A percentile compares a stretch with the other conserved stretches of the same genome.
These are phyloP conservation scores for Xiphydria camelus DNA, from an alignment of 2,888 invertebrate species.

Conservation along the genomic window DNA sequence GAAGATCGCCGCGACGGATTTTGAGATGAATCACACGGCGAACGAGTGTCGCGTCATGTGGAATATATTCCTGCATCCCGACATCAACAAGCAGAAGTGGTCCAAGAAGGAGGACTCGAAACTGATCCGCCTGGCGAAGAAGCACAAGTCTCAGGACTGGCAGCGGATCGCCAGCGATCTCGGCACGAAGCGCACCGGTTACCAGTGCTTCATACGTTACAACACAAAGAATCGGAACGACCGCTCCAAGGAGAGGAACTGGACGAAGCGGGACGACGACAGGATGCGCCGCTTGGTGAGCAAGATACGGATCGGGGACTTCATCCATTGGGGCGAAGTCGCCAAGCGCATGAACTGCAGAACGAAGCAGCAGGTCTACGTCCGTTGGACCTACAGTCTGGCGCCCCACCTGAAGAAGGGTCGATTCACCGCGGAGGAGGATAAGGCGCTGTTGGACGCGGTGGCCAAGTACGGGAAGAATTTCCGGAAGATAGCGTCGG, in stretches of 20 bases:
- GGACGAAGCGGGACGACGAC: slow-evolving; percentile 72
- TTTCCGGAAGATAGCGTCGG: slow-evolving; percentile 62
- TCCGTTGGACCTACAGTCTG: slow-evolving; percentile 58
- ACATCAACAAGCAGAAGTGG: slow-evolving; percentile 66
- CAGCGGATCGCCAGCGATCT: slow-evolving; percentile 65
- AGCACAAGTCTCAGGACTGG: slow-evolving; percentile 68
- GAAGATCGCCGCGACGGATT: slow-evolving; percentile 57
- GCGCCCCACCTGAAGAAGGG: slow-evolving; percentile 63
- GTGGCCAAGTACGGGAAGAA: slow-evolving; percentile 66
- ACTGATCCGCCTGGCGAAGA: slow-evolving; percentile 53
- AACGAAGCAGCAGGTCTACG: slow-evolving; percentile 69
- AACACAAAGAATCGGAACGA: slow-evolving; percentile 56
- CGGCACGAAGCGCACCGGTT: slow-evolving; percentile 65
- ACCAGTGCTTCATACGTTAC: slow-evolving; percentile 72
- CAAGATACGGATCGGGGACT: slow-evolving; percentile 66
- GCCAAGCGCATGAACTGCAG: slow-evolving; percentile 66
- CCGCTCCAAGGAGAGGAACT: slow-evolving; percentile 51
- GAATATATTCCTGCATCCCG: slow-evolving; percentile 72
- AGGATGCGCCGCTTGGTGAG: slow-evolving; percentile 67
- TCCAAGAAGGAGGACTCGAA: slow-evolving; percentile 59
- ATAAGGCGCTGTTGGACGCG: slow-evolving; percentile 66
- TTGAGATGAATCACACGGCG: slow-evolving; percentile 64
- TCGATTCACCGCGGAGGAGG: slow-evolving; percentile 70
- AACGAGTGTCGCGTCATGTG: slow-evolving; percentile 72
- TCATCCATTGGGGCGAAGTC: slow-evolving; percentile 76